These are phyloP conservation scores for Ramphastos sulfuratus DNA, from an alignment of 2,113 vertebrate species.

Conservation along the genomic window DNA sequence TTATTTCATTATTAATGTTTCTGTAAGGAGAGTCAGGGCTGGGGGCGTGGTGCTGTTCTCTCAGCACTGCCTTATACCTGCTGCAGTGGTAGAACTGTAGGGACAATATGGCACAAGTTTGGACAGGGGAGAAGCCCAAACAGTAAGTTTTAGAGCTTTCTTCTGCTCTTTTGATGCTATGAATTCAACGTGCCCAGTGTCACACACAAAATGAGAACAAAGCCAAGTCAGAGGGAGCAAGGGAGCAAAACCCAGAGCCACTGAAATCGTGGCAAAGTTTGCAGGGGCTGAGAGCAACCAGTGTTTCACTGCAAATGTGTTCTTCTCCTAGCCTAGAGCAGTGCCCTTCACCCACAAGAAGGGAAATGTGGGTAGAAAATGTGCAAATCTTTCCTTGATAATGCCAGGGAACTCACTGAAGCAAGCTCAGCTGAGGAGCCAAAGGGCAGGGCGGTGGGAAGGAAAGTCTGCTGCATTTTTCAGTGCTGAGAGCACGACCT, in stretches of 20 bases:
- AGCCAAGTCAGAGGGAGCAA: not conserved
- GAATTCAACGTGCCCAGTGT: not conserved
- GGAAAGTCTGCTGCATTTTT: not conserved
- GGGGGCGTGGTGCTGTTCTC: not conserved
- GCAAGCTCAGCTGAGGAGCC: not conserved
- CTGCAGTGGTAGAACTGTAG: not conserved
- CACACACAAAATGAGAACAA: not conserved
- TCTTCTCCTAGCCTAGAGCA: not conserved
- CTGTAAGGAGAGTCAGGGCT: not conserved
- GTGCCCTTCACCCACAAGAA: not conserved
- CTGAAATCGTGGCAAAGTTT: not conserved
- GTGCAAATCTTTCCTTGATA: not conserved
- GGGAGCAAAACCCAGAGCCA: not conserved
- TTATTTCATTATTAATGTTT: not conserved
- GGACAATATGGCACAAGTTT: not conserved
- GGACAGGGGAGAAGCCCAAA: not conserved
- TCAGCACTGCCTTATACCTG: not conserved
- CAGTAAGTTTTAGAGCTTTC: not conserved
- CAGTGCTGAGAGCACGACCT: not conserved
- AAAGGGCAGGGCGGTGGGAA: not conserved
- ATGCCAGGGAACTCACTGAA: not conserved
- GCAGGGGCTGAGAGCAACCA: not conserved
- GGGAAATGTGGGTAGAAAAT: rapidly evolving
- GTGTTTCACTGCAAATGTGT: not conserved
- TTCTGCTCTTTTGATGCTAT: not conserved